Base-by-base conservation (phyloP, 2,113 vertebrate species). In the Apteryx owenii region DNA sequence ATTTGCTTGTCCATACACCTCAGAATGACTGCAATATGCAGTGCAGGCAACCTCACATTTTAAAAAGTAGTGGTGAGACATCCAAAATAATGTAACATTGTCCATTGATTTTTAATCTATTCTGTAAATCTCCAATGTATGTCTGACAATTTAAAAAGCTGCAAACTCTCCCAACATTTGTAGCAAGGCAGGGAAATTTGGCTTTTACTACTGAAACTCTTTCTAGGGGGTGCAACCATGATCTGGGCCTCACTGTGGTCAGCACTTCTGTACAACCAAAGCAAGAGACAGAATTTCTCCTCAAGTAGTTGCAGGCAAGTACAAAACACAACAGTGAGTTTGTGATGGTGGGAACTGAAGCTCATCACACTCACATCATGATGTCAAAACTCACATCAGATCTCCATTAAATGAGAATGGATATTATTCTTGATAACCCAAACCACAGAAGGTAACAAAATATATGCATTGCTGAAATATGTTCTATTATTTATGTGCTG, bases 341-440 rank as follows among this genome's bases (percentile, higher is more conserved):
- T n/a, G 23, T 66, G 29, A 46, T 28, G 20, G 15, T 78, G 26
- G 13, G 48, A 83, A 53, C 23, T 68, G 26, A 54, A 91, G 21
- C 14, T 76, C 11, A 0, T 31, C 44, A 70, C 25, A 20, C 7
- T 46, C 46, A 26, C 3, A 31, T n/a, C 0, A 1, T 31, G 16
- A 23, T 71, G 48, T 64, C 56, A 72, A 85, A 87, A 76, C 36
- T 77, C 44, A 51, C 50, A 53, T 53, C 58, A 60, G 64, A 75
- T 46, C 26, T 12, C 18, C 9, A 17, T 66, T 72, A 64, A 72
- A 44, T 21, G 26, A 29, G 14, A 89, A 80, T 7, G 4, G 12
- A 61, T 36, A 1, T 31, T 66, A 73, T 68, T 64, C 73, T 60
- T 81, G 29, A 66, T 40, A 54, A 93, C 81, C 13, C 54, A 86